Evolutionary conservation across 2,797 vertebrate species (phyloP), one percentile per base, ranked within the genome.

Genomic region (Cossypha caffra): DNA sequence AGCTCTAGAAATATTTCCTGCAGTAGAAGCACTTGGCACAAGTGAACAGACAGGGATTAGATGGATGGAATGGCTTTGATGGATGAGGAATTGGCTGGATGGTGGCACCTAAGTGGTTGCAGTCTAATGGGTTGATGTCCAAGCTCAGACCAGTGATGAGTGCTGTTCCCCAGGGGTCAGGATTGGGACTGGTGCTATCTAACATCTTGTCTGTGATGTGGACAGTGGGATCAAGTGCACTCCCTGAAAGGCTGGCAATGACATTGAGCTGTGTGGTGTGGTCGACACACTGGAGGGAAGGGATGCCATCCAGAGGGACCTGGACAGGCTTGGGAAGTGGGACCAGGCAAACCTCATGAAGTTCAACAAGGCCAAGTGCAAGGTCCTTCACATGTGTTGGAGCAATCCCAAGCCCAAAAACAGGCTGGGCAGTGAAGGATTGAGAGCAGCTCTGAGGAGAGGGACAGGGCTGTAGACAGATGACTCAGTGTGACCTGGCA

Each of bases 1-100:
- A 74, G 20, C 21, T 96, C 57, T 63, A 58, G 57, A 92, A 83
- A 83, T 80, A 63, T 80, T 93, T 82, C 59, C 42, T 63, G 26
- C 18, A 33, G 52, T 59, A 71, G 33, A 58, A 81, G 21, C 77
- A 54, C 29, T 40, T 83, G 45, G 29, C 33, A 58, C 12, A 71
- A 35, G 6, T 52, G 21, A 42, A 52, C 33, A 83, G 33, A 83
- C 7, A 35, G 16, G 9, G 21, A 40, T 58, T 64, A 83, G 51
- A 52, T 40, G 38, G 38, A 40, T 35, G 50, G 20, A n/a, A n/a
- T n/a, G n/a, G n/a, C n/a, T n/a, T n/a, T n/a, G n/a, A n/a, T n/a
- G n/a, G 9, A 16, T 33, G 38, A 38, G 28, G 45, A 75, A 38
- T 24, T 58, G 21, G 11, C 23, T 40, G 51, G 28, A 26, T 35